phyloP scores from a whole-genome alignment of 2,888 invertebrate genomes.

The Oxytorus armatus region DNA sequence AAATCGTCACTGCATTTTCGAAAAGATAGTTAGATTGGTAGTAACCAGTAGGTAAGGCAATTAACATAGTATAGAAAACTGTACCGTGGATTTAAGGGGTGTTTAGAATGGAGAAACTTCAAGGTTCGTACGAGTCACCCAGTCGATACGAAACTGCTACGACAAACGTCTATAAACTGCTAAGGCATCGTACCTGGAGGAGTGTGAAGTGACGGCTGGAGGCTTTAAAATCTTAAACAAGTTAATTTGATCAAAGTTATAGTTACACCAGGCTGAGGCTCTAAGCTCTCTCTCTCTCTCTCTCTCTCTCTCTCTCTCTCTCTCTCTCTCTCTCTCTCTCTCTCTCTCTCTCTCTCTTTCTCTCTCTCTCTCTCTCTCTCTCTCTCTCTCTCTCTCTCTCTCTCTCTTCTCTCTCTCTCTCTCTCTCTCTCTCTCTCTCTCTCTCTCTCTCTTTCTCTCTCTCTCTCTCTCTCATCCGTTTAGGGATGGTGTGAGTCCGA shows the following conservation, averaged over 20 bases:
- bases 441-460: conserved; percentile 8
- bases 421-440: conserved; percentile 36
- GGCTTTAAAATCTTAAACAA: conserved; percentile 59
- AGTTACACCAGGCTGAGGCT: conserved; percentile 5
- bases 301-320: conserved; percentile 29
- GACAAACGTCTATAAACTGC: conserved; percentile 26
- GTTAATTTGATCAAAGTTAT: conserved; percentile 65
- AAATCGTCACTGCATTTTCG: background rate
- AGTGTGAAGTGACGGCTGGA: conserved; percentile 51
- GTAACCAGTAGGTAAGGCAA: background rate
- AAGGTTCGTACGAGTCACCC: conserved; percentile 36
- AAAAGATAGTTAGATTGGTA: background rate
- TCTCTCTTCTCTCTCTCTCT: conserved; percentile 32
- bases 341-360: conserved; percentile 25
- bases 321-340: conserved; percentile 28
- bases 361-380: conserved; percentile 36
- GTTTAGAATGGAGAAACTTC: background rate
- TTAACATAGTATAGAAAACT: background rate
- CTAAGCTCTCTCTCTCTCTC: conserved; percentile 16
- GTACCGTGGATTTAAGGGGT: background rate
- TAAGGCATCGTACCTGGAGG: conserved; percentile 24
- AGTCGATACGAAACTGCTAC: conserved; percentile 36
- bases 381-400: conserved; percentile 10
- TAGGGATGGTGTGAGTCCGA: conserved; percentile 5
- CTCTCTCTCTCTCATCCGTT: conserved; percentile 36